phyloP scores from a whole-genome alignment of 2,797 vertebrate species.

The Pantherophis vulpinus region DNA sequence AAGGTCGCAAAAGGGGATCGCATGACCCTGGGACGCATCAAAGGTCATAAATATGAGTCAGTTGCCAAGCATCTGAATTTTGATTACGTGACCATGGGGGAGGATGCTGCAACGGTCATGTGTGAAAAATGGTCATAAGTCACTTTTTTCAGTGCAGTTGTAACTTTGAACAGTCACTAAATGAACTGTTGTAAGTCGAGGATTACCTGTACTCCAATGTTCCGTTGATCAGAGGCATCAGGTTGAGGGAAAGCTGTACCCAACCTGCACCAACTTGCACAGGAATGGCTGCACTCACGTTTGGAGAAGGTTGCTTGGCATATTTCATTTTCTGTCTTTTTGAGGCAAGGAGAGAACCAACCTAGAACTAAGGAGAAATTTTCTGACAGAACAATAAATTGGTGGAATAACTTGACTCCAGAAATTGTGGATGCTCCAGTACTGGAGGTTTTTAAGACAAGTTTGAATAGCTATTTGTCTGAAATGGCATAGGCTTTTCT shows the following conservation, averaged over 20 bases:
- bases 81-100: no score
- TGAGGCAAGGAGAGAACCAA: neutral
- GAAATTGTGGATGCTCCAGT: neutral
- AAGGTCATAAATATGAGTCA: no score
- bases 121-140: no score
- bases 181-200: no score
- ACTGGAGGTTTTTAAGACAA: neutral
- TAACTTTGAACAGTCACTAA: no score
- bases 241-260: neutral
- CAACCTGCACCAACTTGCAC: neutral
- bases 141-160: no score
- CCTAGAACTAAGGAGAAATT: neutral
- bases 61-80: no score
- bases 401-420: neutral
- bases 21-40: no score
- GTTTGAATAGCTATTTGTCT: neutral
- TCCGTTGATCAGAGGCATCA: neutral
- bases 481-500: neutral
- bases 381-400: neutral
- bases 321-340: neutral
- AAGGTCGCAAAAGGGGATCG: no score
- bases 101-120: no score
- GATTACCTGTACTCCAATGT: no score
- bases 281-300: neutral
- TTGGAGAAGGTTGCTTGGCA: neutral